A percentile compares a stretch with the other conserved stretches of the same genome.
These are phyloP conservation scores for Cataglyphis rosenhaueri DNA, from an alignment of 2,888 invertebrate genomes.

Conservation along the genomic window DNA sequence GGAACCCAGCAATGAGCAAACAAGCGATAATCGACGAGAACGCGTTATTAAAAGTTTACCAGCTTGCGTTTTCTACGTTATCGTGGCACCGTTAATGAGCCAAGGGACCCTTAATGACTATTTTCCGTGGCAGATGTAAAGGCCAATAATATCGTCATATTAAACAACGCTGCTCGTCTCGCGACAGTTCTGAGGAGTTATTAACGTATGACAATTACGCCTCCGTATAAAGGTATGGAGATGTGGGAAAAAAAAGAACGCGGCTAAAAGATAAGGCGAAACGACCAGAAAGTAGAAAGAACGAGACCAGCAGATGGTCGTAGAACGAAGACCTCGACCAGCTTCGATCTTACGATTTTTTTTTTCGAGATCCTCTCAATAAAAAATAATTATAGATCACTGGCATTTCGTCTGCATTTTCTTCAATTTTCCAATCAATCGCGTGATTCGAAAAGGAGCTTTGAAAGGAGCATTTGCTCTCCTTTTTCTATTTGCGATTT, in stretches of 20 bases:
- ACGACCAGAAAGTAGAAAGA: conserved; percentile 36
- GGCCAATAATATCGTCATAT: conserved; percentile 57
- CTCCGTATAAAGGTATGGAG: conserved; percentile 2
- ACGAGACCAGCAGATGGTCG: conserved; percentile 68
- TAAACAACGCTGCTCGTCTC: conserved; percentile 51
- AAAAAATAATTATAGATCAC: conserved; percentile 75
- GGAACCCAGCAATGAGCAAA: neutral
- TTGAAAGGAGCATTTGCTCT: neutral
- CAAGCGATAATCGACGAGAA: conserved; percentile 37
- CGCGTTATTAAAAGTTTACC: conserved; percentile 73
- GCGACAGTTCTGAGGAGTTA: conserved; percentile 21
- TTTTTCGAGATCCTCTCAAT: conserved; percentile 64
- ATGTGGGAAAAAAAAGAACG: conserved; percentile 25
- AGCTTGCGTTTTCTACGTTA: conserved; percentile 65
- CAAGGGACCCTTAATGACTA: conserved; percentile 65
- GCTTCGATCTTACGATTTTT: conserved; percentile 72
- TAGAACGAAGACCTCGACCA: conserved; percentile 71
- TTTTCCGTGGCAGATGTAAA: conserved; percentile 72
- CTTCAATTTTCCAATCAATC: conserved; percentile 2
- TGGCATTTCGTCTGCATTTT: neutral
- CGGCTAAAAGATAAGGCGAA: conserved; percentile 46
- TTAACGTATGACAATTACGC: conserved; percentile 10
- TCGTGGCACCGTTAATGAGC: conserved; percentile 67
- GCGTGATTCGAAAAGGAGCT: neutral
- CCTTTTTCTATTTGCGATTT: neutral